These are phyloP conservation scores for Lepidochrysops patricia DNA, from an alignment of 2,888 invertebrate genomes.

Conservation along the genomic window DNA sequence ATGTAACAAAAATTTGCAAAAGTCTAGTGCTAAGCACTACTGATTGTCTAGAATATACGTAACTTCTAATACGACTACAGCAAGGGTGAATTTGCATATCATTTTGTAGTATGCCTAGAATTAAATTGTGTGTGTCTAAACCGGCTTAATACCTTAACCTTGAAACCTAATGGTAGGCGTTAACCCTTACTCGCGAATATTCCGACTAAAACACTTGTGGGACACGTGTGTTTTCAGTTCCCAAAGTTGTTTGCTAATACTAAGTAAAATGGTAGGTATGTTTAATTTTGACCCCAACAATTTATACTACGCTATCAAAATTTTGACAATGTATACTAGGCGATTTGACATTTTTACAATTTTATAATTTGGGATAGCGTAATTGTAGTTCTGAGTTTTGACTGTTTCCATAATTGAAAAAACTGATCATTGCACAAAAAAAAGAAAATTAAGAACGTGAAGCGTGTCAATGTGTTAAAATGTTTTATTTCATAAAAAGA, in stretches of 20 bases:
- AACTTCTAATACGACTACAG: not conserved
- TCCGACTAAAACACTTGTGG: not conserved
- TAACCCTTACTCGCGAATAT: constrained; percentile 6
- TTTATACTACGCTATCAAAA: no score
- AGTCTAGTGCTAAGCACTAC: not conserved
- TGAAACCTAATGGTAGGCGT: constrained; percentile 7
- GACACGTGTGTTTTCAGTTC: not conserved
- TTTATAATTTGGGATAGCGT: no score
- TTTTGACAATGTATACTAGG: no score
- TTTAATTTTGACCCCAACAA: no score
- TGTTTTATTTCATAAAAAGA: no score
- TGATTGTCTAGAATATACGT: not conserved
- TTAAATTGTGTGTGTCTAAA: constrained; percentile 6
- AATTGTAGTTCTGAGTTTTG: no score
- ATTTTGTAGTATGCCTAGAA: not conserved
- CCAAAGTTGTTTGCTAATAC: not conserved
- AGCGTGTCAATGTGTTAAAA: no score
- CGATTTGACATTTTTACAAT: no score
- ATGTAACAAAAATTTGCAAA: not conserved
- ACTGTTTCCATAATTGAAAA: no score
- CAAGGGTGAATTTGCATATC: constrained; percentile 1
- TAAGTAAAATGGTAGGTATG: no score
- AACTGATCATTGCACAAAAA: no score
- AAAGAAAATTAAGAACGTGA: no score
- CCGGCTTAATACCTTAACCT: constrained; percentile 6